Percentiles rank a stretch among this genome's conserved stretches.
These are phyloP conservation scores for Channa striata DNA, from an alignment of 2,797 vertebrate genomes.

Conservation along the genomic window DNA sequence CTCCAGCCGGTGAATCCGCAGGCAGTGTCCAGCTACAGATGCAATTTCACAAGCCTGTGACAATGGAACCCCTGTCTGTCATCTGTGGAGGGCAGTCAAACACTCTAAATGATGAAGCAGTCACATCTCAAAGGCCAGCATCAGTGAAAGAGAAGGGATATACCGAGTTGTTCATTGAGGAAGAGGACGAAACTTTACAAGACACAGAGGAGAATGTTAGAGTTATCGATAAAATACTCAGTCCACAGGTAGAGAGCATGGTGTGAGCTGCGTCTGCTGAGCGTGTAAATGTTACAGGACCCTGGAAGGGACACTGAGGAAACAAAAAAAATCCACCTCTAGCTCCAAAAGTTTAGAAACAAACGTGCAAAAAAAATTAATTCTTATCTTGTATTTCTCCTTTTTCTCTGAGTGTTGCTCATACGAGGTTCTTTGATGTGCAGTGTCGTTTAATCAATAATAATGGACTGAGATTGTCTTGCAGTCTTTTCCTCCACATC, in stretches of 20 bases:
- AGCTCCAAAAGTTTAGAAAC: background rate
- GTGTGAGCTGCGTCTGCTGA: conserved; percentile 55
- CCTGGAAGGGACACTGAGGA: conserved; percentile 43
- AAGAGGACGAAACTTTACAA: conserved; percentile 86
- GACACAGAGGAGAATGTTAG: conserved; percentile 58
- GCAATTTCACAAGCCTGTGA: conserved; percentile 55
- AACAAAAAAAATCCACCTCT: background rate
- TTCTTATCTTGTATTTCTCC: no score
- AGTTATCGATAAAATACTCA: conserved; percentile 74
- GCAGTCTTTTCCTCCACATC: conserved; percentile 39
- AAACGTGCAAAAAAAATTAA: no score
- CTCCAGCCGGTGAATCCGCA: conserved; percentile 1
- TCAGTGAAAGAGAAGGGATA: conserved; percentile 70
- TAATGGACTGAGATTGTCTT: background rate
- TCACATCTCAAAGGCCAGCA: conserved; percentile 55
- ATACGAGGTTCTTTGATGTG: no score
- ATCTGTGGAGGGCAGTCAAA: conserved; percentile 59
- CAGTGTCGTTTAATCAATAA: background rate
- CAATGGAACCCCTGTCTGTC: conserved; percentile 52
- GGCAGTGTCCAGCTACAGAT: conserved; percentile 30
- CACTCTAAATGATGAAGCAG: conserved; percentile 38
- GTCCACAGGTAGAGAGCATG: conserved; percentile 87
- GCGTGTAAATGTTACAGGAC: conserved; percentile 9
- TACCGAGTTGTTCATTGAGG: conserved; percentile 90
- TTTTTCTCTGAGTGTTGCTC: no score